Evolutionary conservation across 2,888 invertebrate genomes (phyloP), one percentile per base, ranked within the genome.

Genomic region (Pristionchus fissidentatus): DNA sequence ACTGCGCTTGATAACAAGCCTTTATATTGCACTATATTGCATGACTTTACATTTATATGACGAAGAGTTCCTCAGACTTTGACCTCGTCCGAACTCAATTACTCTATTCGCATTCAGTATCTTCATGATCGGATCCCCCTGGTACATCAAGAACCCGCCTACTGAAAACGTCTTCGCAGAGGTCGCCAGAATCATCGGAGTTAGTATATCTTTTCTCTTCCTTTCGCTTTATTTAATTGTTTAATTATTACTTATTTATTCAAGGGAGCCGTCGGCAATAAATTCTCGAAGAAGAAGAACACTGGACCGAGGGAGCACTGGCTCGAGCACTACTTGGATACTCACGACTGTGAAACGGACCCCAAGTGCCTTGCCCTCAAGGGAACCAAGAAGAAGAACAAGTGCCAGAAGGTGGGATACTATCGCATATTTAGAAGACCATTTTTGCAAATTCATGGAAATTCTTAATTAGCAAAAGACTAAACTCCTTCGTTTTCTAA

Each of bases 151-250:
- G 66, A 95, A 95, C 88, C 94, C 95, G 75, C 96, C 97, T 0
- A 94, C 95, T 83, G 97, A 96, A 43, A 97, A 97, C 92, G 94
- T 97, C 88, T 93, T 97, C 32, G 94, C 95, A 3, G 94, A 95
- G 92, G 96, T 97, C 0, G 93, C 94, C 35, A 94, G 95, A 86
- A 96, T 96, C 92, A 94, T 97, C 83, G 93, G 94, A 80, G 96
- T 96, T 94, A 95, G 95, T 46, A 10, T 10, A 10, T 7, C 8
- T 46, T 46, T 10, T 46, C n/a, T n/a, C n/a, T n/a, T n/a, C n/a
- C n/a, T n/a, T n/a, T n/a, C n/a, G n/a, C n/a, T n/a, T n/a, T n/a
- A n/a, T n/a, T n/a, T n/a, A n/a, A n/a, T n/a, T n/a, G n/a, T n/a
- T n/a, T n/a, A n/a, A n/a, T n/a, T n/a, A n/a, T n/a, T n/a, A n/a